These are phyloP conservation scores for Myathropa florea DNA, from an alignment of 2,888 invertebrate species.

Conservation along the genomic window DNA sequence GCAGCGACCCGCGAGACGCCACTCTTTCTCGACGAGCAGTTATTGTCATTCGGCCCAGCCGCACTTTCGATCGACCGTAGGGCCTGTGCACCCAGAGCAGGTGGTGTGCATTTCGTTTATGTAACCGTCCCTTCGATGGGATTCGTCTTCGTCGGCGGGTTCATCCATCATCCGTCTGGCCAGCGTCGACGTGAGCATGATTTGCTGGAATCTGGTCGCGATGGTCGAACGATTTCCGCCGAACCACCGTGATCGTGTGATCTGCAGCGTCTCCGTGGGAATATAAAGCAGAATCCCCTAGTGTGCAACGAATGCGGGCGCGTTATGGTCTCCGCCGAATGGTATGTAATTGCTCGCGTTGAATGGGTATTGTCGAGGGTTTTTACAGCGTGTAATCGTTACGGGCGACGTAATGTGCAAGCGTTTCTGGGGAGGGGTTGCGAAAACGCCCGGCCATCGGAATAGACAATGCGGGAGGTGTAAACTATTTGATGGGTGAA, in stretches of 20 bases:
- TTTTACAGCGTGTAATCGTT: slow-evolving; percentile 25
- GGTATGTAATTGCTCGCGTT: slow-evolving; percentile 17
- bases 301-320: slow-evolving; percentile 3
- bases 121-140: slow-evolving; percentile 12
- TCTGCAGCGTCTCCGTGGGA: slow-evolving; percentile 4
- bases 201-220: neutral
- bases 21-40: too few relatives aligned
- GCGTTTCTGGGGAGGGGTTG: slow-evolving; percentile 16
- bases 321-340: slow-evolving; percentile 32
- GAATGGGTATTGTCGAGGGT: slow-evolving; percentile 20
- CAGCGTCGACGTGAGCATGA: slow-evolving; percentile 27
- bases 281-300: neutral
- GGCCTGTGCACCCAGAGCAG: neutral
- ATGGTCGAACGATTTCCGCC: slow-evolving; percentile 30
- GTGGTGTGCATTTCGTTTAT: neutral
- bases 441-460: slow-evolving; percentile 3
- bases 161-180: slow-evolving; percentile 34
- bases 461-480: slow-evolving; percentile 26
- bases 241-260: slow-evolving; percentile 32
- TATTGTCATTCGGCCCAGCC: neutral
- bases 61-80: slow-evolving; percentile 38
- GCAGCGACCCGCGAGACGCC: neutral
- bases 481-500: slow-evolving; percentile 1
- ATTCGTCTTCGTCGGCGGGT: neutral
- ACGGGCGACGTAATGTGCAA: neutral